Evolutionary conservation across 1,140 invertebrate species (phyloP).

Genomic region (Palaemon carinicauda): DNA sequence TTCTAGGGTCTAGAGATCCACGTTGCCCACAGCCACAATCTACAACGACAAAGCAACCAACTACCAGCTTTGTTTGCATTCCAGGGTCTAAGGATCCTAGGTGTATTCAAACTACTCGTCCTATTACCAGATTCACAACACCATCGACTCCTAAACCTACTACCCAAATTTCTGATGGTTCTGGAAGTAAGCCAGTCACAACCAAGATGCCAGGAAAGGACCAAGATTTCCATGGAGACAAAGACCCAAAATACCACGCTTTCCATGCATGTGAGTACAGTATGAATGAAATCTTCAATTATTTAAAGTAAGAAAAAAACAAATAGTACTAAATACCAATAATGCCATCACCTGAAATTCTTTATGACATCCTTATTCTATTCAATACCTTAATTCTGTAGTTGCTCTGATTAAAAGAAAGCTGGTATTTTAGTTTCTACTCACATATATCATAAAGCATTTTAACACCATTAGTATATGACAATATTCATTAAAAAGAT

Average conservation of each 20-base stretch:
- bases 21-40: constrained; percentile 61
- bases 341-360: background rate
- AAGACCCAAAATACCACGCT: constrained; percentile 63
- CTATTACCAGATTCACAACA: constrained; percentile 43
- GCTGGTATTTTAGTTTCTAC: background rate
- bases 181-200: background rate
- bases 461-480: no score
- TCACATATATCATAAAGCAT: no score
- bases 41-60: no score
- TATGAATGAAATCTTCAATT: no score
- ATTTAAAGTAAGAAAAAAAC: no score
- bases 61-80: background rate
- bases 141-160: background rate
- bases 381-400: background rate
- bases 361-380: no score
- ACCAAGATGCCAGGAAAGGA: constrained; percentile 13
- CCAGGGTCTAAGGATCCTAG: constrained; percentile 38
- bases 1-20: constrained; percentile 63
- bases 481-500: no score
- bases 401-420: background rate
- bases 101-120: constrained; percentile 5
- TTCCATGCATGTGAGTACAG: constrained; percentile 64
- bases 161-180: background rate
- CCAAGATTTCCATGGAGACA: constrained; percentile 60
- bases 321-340: no score